Conservation (phyloP, 2,113 vertebrate genomes). For the Paradoxurus hermaphroditus region DNA sequence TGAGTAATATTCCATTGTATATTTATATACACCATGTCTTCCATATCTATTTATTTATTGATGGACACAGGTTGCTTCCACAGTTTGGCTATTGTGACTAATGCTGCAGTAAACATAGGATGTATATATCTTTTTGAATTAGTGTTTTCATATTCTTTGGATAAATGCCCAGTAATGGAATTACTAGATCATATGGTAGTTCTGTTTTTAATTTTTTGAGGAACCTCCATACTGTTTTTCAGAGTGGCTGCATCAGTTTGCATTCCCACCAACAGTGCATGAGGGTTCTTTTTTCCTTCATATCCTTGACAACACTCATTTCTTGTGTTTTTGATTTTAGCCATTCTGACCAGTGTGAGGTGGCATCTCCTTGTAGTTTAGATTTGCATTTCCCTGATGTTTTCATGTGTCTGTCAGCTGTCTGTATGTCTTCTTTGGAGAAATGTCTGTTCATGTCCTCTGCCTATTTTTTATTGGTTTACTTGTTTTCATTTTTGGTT, state of each 20-base stretch:
- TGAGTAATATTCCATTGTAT: not conserved
- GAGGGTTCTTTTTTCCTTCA: not conserved
- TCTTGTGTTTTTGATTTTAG: not conserved
- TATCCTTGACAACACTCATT: not conserved
- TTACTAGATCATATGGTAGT: not conserved
- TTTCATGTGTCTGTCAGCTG: not conserved
- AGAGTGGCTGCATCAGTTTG: not conserved
- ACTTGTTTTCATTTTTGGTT: not conserved
- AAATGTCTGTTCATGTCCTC: not conserved
- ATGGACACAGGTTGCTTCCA: not conserved
- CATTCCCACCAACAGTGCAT: not conserved
- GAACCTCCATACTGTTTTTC: not conserved
- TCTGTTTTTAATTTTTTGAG: not conserved
- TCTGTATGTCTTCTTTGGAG: not conserved
- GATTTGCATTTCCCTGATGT: not conserved
- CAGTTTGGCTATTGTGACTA: not conserved
- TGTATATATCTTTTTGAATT: not conserved
- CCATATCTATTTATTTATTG: not conserved
- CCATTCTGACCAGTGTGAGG: not conserved
- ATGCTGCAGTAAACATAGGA: not conserved
- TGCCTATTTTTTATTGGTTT: not conserved
- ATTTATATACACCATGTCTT: not conserved
- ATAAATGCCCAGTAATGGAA: not conserved
- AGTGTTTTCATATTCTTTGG: not conserved
- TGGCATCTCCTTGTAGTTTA: not conserved